These are phyloP conservation scores for Progne subis DNA, from an alignment of 2,113 vertebrate species.

Conservation along the genomic window DNA sequence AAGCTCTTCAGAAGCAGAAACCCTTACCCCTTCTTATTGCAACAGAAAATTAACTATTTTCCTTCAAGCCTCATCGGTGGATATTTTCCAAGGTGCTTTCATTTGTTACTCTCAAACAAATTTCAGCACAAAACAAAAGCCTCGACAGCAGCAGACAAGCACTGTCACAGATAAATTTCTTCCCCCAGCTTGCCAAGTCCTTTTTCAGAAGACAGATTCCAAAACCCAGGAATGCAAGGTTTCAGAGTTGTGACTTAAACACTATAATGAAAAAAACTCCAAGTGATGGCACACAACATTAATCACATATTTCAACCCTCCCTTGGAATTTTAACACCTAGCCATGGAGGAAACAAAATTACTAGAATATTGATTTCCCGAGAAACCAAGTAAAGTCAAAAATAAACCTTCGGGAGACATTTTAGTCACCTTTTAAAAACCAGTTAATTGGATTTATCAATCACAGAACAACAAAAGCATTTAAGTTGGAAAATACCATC, in stretches of 20 bases:
- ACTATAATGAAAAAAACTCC: fast-evolving
- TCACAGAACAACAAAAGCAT: background rate
- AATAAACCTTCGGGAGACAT: background rate
- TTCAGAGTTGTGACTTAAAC: background rate
- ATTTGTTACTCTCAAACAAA: background rate
- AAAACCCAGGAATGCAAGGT: background rate
- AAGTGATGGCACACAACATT: background rate
- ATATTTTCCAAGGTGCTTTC: background rate
- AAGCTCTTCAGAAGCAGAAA: background rate
- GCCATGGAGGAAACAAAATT: background rate
- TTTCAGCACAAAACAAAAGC: background rate
- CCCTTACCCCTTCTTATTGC: background rate
- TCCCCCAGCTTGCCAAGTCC: background rate
- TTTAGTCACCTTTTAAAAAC: background rate
- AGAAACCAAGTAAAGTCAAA: background rate
- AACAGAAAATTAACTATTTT: background rate
- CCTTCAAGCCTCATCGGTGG: background rate
- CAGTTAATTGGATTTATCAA: background rate
- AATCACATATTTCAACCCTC: background rate
- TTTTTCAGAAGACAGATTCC: background rate
- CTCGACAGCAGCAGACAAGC: background rate
- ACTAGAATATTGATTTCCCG: background rate
- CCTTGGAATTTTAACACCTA: background rate
- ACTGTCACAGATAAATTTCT: background rate
- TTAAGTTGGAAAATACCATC: background rate